Percentiles rank a stretch among this genome's conserved stretches.
Evolutionary conservation across 2,797 vertebrate species (phyloP).

Genomic region (Tachyglossus aculeatus): DNA sequence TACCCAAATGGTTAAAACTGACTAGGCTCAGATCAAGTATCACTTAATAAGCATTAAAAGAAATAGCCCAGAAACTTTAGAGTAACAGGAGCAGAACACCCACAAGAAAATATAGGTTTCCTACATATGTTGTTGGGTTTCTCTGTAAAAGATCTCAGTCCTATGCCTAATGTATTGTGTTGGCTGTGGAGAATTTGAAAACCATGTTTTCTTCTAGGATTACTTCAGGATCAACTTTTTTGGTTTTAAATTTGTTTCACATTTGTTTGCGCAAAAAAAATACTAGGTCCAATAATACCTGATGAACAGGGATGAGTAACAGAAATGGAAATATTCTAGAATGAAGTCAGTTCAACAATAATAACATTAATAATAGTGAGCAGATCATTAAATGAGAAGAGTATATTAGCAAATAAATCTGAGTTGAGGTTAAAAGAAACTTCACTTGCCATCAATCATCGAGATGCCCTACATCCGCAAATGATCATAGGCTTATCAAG

Average conservation of each 20-base stretch:
- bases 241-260: constrained; percentile 64
- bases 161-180: constrained; percentile 58
- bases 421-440: background rate
- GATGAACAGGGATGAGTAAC: constrained; percentile 56
- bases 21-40: background rate
- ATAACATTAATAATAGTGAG: constrained; percentile 50
- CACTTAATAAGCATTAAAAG: constrained; percentile 17
- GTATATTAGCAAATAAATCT: background rate
- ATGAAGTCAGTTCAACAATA: constrained; percentile 35
- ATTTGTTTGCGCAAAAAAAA: constrained; percentile 46
- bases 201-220: constrained; percentile 55
- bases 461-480: too few relatives aligned
- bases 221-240: constrained; percentile 54
- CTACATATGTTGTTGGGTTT: constrained; percentile 33
- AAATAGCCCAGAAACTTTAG: constrained; percentile 36
- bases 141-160: constrained; percentile 38
- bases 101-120: constrained; percentile 25
- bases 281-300: constrained; percentile 51
- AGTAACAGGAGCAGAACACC: background rate
- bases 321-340: constrained; percentile 55
- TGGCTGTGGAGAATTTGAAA: constrained; percentile 66
- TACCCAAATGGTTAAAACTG: constrained; percentile 4
- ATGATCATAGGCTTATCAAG: too few relatives aligned
- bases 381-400: background rate
- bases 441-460: background rate